Conservation (phyloP, 2,888 invertebrate species). For the Lysandra bellargus region DNA sequence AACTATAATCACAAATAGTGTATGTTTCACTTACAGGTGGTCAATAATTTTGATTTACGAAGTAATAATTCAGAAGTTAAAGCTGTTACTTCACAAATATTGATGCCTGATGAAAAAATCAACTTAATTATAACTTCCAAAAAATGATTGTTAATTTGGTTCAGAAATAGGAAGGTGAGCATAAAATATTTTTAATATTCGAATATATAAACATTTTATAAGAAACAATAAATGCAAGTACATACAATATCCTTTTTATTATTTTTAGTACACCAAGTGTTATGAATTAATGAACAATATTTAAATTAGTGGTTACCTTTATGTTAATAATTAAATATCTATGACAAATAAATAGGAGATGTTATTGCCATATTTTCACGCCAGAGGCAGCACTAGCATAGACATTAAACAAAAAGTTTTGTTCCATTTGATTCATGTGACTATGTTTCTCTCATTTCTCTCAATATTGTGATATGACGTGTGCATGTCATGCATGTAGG, state of each 20-base stretch:
- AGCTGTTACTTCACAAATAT: constrained; percentile 78
- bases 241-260: neutral
- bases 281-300: neutral
- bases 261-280: neutral
- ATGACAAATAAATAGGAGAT: too few relatives aligned
- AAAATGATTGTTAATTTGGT: constrained; percentile 36
- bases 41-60: constrained; percentile 75
- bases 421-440: too few relatives aligned
- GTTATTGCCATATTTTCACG: too few relatives aligned
- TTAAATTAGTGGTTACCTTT: neutral
- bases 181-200: neutral
- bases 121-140: constrained; percentile 55
- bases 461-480: too few relatives aligned
- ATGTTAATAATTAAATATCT: neutral
- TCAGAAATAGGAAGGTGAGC: neutral
- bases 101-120: constrained; percentile 78
- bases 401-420: too few relatives aligned
- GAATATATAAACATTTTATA: constrained; percentile 4
- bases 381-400: too few relatives aligned
- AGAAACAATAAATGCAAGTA: constrained; percentile 17
- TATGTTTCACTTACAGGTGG: constrained; percentile 68
- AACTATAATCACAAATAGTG: neutral
- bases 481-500: too few relatives aligned
- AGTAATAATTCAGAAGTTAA: constrained; percentile 70
- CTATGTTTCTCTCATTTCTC: too few relatives aligned